phyloP scores from a whole-genome alignment of 2,888 invertebrate species.

The Acanthacorydalis orientalis region DNA sequence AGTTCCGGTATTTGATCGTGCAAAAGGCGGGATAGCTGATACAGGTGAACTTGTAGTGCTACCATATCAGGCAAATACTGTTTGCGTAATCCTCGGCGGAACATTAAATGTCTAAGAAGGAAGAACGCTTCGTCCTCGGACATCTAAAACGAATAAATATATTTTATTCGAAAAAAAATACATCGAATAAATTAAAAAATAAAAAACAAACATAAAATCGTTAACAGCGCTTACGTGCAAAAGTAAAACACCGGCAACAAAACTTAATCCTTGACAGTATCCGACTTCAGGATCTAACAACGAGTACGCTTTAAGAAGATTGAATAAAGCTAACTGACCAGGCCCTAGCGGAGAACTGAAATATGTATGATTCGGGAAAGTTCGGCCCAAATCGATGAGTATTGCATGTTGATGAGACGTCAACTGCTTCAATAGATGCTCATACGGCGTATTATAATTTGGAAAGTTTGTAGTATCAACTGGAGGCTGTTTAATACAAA shows the following conservation, averaged over 20 bases:
- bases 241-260: slow-evolving; percentile 83
- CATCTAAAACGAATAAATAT: slow-evolving; percentile 46
- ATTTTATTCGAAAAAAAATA: neutral
- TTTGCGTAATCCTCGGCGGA: slow-evolving; percentile 66
- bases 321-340: slow-evolving; percentile 85
- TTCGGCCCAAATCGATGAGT: slow-evolving; percentile 82
- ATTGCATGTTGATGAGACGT: slow-evolving; percentile 95
- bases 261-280: slow-evolving; percentile 92
- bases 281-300: slow-evolving; percentile 86
- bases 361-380: slow-evolving; percentile 89
- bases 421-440: slow-evolving; percentile 62
- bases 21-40: slow-evolving; percentile 80
- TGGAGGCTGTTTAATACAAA: slow-evolving; percentile 50
- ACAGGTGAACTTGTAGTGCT: slow-evolving; percentile 73
- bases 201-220: slow-evolving; percentile 1
- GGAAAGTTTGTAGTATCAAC: slow-evolving; percentile 54
- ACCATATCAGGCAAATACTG: slow-evolving; percentile 93
- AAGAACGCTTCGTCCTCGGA: slow-evolving; percentile 82
- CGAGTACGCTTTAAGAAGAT: slow-evolving; percentile 90
- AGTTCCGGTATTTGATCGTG: slow-evolving; percentile 77
- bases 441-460: slow-evolving; percentile 63
- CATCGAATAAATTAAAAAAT: no score
- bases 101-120: slow-evolving; percentile 80
- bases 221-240: slow-evolving; percentile 61
- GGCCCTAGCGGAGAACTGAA: slow-evolving; percentile 83